phyloP scores from a whole-genome alignment of 92 coral and sea anemone species.

The Zoanthus solanderi region DNA sequence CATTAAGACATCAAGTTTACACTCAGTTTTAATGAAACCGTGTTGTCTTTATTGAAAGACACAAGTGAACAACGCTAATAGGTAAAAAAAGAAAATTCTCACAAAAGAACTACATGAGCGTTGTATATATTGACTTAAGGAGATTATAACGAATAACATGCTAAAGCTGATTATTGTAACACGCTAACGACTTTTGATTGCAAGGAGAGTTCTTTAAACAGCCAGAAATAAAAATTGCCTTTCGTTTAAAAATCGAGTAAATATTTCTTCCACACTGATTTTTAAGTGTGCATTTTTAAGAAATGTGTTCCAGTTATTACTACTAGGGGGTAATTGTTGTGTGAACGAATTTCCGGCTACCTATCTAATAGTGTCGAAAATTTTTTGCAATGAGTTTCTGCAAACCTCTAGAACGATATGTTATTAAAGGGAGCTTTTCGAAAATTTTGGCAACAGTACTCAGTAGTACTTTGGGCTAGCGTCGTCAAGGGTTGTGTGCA shows the following conservation, averaged over 20 bases:
- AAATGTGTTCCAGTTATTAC: constrained; percentile 53
- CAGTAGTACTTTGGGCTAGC: background rate
- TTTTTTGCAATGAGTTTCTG: background rate
- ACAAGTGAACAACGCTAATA: background rate
- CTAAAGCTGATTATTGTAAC: constrained; percentile 24
- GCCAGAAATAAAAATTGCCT: background rate
- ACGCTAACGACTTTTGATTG: background rate
- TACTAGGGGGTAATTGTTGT: constrained; percentile 82
- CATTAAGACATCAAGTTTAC: background rate
- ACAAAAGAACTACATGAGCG: constrained; percentile 12
- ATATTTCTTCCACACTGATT: background rate
- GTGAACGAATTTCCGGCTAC: constrained; percentile 70
- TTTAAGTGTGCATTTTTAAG: constrained; percentile 28
- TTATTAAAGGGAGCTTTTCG: background rate
- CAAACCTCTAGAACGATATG: background rate
- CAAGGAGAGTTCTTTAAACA: background rate
- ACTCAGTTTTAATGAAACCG: background rate
- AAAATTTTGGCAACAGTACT: background rate
- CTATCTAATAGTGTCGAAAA: constrained; percentile 29
- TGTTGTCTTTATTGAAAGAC: background rate
- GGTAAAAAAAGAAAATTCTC: background rate
- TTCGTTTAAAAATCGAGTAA: background rate
- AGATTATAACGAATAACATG: constrained; percentile 24
- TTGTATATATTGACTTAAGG: constrained; percentile 23
- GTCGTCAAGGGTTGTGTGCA: background rate